Conservation (phyloP, 2,113 vertebrate species). For the Pipra filicauda region DNA sequence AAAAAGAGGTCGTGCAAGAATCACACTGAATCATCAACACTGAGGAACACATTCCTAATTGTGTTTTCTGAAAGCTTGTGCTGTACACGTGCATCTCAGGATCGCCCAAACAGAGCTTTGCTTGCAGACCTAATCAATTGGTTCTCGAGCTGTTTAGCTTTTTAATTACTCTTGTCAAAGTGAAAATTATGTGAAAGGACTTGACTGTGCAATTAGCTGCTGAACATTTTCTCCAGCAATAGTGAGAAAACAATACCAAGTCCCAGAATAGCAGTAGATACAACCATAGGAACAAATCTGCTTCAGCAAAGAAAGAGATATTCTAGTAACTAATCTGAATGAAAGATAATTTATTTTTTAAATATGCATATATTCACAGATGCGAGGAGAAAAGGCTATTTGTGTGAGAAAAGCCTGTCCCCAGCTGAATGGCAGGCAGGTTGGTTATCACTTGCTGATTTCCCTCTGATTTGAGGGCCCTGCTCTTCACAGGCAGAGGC, state of each 20-base stretch:
- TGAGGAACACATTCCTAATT: background rate
- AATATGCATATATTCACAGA: conserved; percentile 40
- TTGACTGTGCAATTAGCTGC: conserved; percentile 64
- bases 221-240: conserved; percentile 34
- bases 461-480: background rate
- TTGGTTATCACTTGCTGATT: background rate
- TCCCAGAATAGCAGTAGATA: conserved; percentile 58
- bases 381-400: background rate
- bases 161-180: conserved; percentile 69
- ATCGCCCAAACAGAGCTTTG: background rate
- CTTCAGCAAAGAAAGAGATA: background rate
- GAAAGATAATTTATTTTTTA: conserved; percentile 45
- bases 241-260: conserved; percentile 37
- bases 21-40: background rate
- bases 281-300: conserved; percentile 30
- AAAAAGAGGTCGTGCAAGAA: background rate
- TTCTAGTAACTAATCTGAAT: conserved; percentile 39
- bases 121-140: conserved; percentile 62
- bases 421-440: background rate
- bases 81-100: background rate
- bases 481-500: background rate
- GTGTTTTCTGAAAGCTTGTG: background rate
- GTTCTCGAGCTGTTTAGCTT: conserved; percentile 33
- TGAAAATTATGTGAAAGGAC: conserved; percentile 58
- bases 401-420: background rate